These are phyloP conservation scores for Heliconius charithonia DNA, from an alignment of 2,888 invertebrate genomes.

Conservation along the genomic window DNA sequence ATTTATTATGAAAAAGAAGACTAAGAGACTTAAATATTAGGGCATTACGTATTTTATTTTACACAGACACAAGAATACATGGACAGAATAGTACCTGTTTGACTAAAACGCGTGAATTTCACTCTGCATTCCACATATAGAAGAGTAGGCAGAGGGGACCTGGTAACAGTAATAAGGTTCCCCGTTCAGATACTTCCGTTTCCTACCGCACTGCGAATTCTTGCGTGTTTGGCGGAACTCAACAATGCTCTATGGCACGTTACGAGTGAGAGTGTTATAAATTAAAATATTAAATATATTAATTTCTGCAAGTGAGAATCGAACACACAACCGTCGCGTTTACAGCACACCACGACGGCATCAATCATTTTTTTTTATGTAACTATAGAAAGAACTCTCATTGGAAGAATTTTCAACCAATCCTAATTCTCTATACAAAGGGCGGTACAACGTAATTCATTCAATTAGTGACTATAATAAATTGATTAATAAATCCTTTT, in stretches of 20 bases:
- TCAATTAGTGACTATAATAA: too few relatives aligned
- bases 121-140: neutral
- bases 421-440: neutral
- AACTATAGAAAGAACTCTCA: neutral
- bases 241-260: neutral
- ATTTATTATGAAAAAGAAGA: too few relatives aligned
- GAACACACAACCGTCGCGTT: too few relatives aligned
- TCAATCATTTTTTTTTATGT: neutral
- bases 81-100: too few relatives aligned
- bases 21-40: too few relatives aligned
- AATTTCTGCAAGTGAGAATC: neutral
- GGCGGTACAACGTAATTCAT: neutral
- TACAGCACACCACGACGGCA: too few relatives aligned
- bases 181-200: neutral
- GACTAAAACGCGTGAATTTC: neutral
- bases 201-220: neutral
- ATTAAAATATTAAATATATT: neutral
- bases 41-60: too few relatives aligned
- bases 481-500: too few relatives aligned
- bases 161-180: neutral
- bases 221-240: neutral
- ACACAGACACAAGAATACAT: too few relatives aligned
- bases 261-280: too few relatives aligned
- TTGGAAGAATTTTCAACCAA: neutral
- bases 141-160: neutral